Conservation (phyloP, 2,113 vertebrate species). For the Aspiorhynchus laticeps region DNA sequence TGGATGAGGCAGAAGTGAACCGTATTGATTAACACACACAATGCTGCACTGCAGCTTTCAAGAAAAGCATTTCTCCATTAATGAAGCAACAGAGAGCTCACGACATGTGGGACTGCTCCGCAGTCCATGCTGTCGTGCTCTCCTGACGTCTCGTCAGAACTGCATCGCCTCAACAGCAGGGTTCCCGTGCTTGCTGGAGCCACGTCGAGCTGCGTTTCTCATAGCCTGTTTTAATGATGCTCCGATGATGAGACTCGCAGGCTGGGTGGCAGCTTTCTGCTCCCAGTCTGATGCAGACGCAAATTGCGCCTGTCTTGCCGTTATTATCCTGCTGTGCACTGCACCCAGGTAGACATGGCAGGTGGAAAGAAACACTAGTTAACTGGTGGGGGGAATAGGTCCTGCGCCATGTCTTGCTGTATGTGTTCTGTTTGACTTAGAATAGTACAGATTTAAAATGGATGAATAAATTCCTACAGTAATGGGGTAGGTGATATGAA, state of each 20-base stretch:
- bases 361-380: slow-evolving; percentile 67
- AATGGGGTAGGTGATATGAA: neutral
- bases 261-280: slow-evolving; percentile 72
- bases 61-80: slow-evolving; percentile 47
- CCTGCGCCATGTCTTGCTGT: slow-evolving; percentile 64
- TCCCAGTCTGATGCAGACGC: slow-evolving; percentile 73
- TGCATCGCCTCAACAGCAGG: neutral
- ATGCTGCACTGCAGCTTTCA: slow-evolving; percentile 20
- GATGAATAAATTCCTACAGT: neutral
- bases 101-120: slow-evolving; percentile 9
- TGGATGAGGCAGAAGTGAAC: slow-evolving; percentile 25
- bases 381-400: slow-evolving; percentile 58
- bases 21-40: slow-evolving; percentile 32
- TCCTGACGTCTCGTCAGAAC: neutral
- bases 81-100: slow-evolving; percentile 39
- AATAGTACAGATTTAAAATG: slow-evolving; percentile 9
- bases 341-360: slow-evolving; percentile 72
- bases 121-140: slow-evolving; percentile 22
- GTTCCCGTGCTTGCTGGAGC: slow-evolving; percentile 35
- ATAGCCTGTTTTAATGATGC: slow-evolving; percentile 70
- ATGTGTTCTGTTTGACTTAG: slow-evolving; percentile 15
- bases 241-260: slow-evolving; percentile 76
- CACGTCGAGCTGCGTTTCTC: slow-evolving; percentile 23
- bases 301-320: slow-evolving; percentile 72
- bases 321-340: slow-evolving; percentile 62